Evolutionary conservation across 64 coral and sea anemone species (phyloP).

Genomic region (Porites australiensis): DNA sequence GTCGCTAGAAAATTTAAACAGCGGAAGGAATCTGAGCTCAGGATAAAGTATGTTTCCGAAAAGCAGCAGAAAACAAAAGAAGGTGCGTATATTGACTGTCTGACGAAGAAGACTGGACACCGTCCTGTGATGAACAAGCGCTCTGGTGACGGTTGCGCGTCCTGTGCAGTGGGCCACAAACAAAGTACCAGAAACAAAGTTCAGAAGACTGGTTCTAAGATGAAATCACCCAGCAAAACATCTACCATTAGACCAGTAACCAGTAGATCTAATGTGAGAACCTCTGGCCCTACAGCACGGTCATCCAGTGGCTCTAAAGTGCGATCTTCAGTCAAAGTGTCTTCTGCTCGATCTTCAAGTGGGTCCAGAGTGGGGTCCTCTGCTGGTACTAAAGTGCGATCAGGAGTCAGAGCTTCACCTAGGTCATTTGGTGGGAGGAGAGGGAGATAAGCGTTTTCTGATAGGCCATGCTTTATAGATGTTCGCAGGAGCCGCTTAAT

Average conservation of each 20-base stretch:
- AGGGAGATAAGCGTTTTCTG: background rate
- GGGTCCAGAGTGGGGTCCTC: background rate
- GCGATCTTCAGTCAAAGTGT: background rate
- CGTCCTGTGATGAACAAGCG: slow-evolving; percentile 5
- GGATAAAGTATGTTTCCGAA: background rate
- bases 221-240: background rate
- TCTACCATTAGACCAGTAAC: background rate
- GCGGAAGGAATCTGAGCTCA: background rate
- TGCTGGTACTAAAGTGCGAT: background rate
- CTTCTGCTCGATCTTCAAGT: background rate
- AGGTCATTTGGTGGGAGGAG: background rate
- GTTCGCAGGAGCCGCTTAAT: no score
- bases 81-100: background rate
- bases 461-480: no score
- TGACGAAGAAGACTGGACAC: background rate
- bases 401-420: background rate
- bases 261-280: background rate
- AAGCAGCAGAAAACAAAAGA: background rate
- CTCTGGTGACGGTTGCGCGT: background rate
- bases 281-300: background rate
- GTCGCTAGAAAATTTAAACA: background rate
- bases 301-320: background rate
- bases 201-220: background rate
- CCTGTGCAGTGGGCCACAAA: background rate
- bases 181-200: background rate